Evolutionary conservation across 2,113 vertebrate genomes (phyloP).

Genomic region (Ciconia maguari): DNA sequence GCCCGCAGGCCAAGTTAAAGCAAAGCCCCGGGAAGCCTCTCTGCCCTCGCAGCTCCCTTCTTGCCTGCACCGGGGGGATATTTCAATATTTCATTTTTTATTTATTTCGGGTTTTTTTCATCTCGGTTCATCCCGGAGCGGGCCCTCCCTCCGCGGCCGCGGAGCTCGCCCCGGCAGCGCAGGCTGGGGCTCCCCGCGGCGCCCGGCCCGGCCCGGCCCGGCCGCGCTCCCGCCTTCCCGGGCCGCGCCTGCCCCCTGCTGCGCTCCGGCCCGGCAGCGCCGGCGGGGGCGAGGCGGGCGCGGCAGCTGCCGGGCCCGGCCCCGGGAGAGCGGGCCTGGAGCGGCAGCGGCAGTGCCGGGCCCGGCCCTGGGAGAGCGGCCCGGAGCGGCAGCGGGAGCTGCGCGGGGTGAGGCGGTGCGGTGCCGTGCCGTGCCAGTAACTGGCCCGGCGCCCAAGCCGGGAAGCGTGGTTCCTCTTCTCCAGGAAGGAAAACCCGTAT

Average conservation of each 20-base stretch:
- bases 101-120: constrained; percentile 55
- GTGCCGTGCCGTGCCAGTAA: no score
- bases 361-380: no score
- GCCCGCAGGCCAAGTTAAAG: constrained; percentile 68
- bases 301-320: no score
- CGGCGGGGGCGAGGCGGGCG: no score
- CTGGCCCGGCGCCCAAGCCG: no score
- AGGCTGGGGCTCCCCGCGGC: background rate
- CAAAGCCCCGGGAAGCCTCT: constrained; percentile 32
- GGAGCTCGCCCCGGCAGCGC: background rate
- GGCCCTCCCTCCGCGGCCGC: background rate
- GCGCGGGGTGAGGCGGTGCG: no score
- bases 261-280: background rate
- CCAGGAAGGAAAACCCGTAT: background rate
- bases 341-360: no score
- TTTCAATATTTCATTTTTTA: background rate
- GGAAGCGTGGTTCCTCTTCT: background rate
- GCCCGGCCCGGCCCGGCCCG: no score
- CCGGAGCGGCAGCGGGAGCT: no score
- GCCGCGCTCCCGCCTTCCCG: constrained; percentile 13
- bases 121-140: constrained; percentile 18
- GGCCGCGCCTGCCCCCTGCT: constrained; percentile 73
- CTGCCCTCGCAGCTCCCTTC: constrained; percentile 45
- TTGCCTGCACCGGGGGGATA: background rate
- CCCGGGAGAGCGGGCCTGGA: no score